These are phyloP conservation scores for Aldrovandia affinis DNA, from an alignment of 2,797 vertebrate species.

Conservation along the genomic window DNA sequence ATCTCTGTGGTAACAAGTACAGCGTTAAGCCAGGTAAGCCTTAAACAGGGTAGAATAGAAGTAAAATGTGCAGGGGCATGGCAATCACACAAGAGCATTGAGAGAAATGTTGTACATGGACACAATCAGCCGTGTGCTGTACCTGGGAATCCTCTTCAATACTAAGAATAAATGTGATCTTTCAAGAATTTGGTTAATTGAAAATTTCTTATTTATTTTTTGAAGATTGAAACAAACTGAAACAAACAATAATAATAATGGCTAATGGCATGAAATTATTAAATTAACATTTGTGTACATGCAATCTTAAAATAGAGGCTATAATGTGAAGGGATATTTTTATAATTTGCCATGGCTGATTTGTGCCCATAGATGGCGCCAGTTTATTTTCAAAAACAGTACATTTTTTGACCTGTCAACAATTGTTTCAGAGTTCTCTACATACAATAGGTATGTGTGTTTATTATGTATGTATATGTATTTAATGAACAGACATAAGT, in stretches of 20 bases:
- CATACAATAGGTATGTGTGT: slow-evolving; percentile 16
- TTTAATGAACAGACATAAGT: not conserved
- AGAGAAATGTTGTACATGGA: not conserved
- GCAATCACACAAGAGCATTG: not conserved
- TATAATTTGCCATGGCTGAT: slow-evolving; percentile 1
- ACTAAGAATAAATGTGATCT: not conserved
- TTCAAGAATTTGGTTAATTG: too few species aligned
- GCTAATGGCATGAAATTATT: too few species aligned
- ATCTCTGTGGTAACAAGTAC: not conserved
- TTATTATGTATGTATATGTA: not conserved
- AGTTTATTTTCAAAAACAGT: not conserved
- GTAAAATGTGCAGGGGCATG: not conserved
- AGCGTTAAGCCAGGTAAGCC: not conserved
- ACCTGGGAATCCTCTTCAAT: not conserved
- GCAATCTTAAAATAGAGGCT: not conserved
- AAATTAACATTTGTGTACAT: not conserved
- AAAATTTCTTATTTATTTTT: too few species aligned
- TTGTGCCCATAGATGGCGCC: slow-evolving; percentile 21
- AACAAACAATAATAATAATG: too few species aligned
- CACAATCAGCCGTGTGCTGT: not conserved
- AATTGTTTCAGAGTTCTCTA: slow-evolving; percentile 4
- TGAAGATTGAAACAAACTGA: too few species aligned
- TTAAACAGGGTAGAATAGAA: not conserved
- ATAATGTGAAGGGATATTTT: not conserved
- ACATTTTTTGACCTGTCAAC: slow-evolving; percentile 16